Evolutionary conservation across 2,888 invertebrate genomes (phyloP), one percentile per base, ranked within the genome.

Genomic region (Eilema depressum): DNA sequence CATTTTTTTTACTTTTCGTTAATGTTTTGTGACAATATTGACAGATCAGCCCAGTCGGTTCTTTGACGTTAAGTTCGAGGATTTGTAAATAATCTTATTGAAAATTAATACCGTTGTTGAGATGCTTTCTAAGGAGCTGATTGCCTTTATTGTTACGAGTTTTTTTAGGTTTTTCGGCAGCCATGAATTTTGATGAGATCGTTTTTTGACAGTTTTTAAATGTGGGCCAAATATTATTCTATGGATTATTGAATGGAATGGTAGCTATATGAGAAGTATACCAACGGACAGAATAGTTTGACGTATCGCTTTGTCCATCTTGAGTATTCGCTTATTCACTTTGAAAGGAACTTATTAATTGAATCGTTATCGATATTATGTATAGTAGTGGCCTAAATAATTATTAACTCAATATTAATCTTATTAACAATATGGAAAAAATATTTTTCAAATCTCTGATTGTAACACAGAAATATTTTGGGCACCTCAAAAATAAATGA

Each of bases 1-100:
- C 79, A 85, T 88, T 86, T 86, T 71, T 47, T 70, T 47, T 47
- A 65, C 17, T 65, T 75, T 78, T 80, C 78, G 72, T 78, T 87
- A 85, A 91, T 93, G 90, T 94, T 93, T 92, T 93, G 93, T 93
- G 92, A 94, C 91, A 95, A 95, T 93, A 95, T 94, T 95, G 95
- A 95, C 94, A 92, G 93, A 87, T 92, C 86, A 86, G 86, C 91
- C 92, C 89, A 86, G 84, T 83, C 75, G 76, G 82, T 80, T 76
- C 83, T 86, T 86, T 84, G 85, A 86, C 84, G 85, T 83, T 82
- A 80, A 81, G 80, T 84, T 91, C 79, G 88, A 92, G 92, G 90
- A 93, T 93, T 89, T 92, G 93, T 93, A 95, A 94, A 95, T 94
- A 94, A 94, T 92, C 93, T 92, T 85, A 93, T 95, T 94, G 92